These are phyloP conservation scores for Parazoanthus atlanticus DNA, from an alignment of 92 coral and sea anemone genomes.

Conservation along the genomic window DNA sequence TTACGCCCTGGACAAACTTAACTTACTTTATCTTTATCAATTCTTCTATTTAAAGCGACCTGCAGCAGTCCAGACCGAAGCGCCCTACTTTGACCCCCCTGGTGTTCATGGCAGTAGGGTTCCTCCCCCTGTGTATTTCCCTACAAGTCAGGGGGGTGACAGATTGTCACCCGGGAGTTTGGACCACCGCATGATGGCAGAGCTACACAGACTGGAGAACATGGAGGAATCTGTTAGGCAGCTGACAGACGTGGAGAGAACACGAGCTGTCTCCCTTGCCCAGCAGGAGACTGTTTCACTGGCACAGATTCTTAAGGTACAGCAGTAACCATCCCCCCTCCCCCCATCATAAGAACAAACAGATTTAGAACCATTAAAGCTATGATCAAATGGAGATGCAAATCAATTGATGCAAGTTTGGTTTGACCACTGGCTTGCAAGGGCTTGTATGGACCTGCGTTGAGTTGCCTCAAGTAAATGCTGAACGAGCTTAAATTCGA, in stretches of 20 bases:
- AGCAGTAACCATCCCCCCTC: background rate
- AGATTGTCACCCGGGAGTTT: slow-evolving; percentile 97
- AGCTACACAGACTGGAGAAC: slow-evolving; percentile 89
- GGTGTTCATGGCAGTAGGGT: slow-evolving; percentile 54
- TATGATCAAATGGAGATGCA: no score
- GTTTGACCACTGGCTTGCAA: no score
- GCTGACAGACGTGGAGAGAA: slow-evolving; percentile 87
- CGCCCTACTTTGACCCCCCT: slow-evolving; percentile 42
- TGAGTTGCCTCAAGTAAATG: no score
- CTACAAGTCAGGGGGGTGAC: slow-evolving; percentile 73
- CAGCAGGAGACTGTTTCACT: slow-evolving; percentile 98
- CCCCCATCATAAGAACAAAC: no score
- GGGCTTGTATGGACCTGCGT: no score
- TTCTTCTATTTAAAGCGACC: slow-evolving; percentile 48
- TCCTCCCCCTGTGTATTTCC: slow-evolving; percentile 65
- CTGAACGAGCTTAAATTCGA: no score
- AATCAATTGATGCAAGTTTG: no score
- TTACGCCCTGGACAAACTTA: background rate
- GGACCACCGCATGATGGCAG: slow-evolving; percentile 88
- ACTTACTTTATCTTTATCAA: background rate
- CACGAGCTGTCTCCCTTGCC: slow-evolving; percentile 86
- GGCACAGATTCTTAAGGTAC: slow-evolving; percentile 96
- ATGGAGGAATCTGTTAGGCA: slow-evolving; percentile 98
- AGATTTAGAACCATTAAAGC: no score
- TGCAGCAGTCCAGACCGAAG: slow-evolving; percentile 44